Percentiles rank a stretch among this genome's conserved stretches.
Conservation (phyloP, 1,140 invertebrate species). For the Pseudomyrmex dendroicus region DNA sequence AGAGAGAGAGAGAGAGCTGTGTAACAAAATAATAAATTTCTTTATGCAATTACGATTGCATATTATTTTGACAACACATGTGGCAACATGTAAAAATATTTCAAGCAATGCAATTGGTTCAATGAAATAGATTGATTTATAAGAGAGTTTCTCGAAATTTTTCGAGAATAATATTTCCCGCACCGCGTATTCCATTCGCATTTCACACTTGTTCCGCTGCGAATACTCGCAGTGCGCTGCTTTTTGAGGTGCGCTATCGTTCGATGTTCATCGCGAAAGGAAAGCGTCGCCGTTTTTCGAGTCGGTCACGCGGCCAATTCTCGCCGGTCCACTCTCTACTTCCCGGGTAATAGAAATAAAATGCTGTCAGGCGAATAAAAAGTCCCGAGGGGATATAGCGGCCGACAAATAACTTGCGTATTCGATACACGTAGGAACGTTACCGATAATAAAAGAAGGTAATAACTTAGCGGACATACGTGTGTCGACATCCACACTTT, state of each 20-base stretch:
- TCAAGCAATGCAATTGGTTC: background rate
- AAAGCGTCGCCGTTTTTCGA: constrained; percentile 20
- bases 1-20: background rate
- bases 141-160: constrained; percentile 9
- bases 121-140: constrained; percentile 14
- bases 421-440: constrained; percentile 75
- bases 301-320: background rate
- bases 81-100: constrained; percentile 19
- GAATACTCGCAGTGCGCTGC: constrained; percentile 20
- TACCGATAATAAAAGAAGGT: constrained; percentile 69
- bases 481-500: background rate
- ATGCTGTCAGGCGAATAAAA: constrained; percentile 53
- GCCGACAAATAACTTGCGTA: constrained; percentile 63
- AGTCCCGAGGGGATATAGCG: background rate
- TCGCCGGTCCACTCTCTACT: constrained; percentile 8
- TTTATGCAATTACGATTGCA: constrained; percentile 37
- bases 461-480: constrained; percentile 63
- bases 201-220: background rate
- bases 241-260: constrained; percentile 4
- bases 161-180: background rate
- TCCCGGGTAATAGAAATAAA: constrained; percentile 6
- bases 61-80: constrained; percentile 14
- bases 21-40: constrained; percentile 52
- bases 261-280: constrained; percentile 14
- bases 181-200: constrained; percentile 10